These are phyloP conservation scores for Mylabris sibirica DNA, from an alignment of 2,888 invertebrate genomes.

Conservation along the genomic window DNA sequence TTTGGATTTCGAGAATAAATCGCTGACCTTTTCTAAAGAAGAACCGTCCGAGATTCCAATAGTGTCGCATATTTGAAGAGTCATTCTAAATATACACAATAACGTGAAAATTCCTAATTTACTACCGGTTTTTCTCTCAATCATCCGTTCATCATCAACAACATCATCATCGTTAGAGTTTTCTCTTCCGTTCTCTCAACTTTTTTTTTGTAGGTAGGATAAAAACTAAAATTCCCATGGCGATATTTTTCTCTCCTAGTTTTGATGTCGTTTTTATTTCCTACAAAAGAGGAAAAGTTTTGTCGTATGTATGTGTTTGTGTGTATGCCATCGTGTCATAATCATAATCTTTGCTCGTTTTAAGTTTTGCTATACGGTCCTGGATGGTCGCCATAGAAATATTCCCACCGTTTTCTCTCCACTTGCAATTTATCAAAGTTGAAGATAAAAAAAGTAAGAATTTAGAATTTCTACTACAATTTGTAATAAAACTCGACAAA, in stretches of 20 bases:
- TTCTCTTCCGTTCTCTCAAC: neutral
- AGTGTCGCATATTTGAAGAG: neutral
- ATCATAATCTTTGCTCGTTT: slow-evolving; percentile 54
- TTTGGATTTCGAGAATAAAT: neutral
- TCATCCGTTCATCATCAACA: neutral
- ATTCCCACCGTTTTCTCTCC: slow-evolving; percentile 35
- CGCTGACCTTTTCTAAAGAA: neutral
- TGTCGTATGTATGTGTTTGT: too few species aligned
- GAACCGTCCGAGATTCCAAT: neutral
- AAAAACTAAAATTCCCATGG: neutral
- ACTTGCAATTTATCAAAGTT: slow-evolving; percentile 33
- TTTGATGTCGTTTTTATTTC: slow-evolving; percentile 20
- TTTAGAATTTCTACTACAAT: neutral
- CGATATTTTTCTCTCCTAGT: neutral
- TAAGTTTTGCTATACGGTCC: slow-evolving; percentile 42
- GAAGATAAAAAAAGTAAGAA: neutral
- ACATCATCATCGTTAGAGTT: slow-evolving; percentile 15
- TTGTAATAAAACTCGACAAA: neutral
- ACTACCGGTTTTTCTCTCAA: neutral
- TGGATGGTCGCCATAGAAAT: slow-evolving; percentile 30
- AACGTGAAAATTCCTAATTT: neutral
- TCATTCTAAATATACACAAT: neutral
- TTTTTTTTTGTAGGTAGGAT: neutral
- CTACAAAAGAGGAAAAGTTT: neutral
- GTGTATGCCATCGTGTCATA: slow-evolving; percentile 47